These are phyloP conservation scores for Drosophila monieri DNA, from an alignment of 2,888 invertebrate species.

Conservation along the genomic window DNA sequence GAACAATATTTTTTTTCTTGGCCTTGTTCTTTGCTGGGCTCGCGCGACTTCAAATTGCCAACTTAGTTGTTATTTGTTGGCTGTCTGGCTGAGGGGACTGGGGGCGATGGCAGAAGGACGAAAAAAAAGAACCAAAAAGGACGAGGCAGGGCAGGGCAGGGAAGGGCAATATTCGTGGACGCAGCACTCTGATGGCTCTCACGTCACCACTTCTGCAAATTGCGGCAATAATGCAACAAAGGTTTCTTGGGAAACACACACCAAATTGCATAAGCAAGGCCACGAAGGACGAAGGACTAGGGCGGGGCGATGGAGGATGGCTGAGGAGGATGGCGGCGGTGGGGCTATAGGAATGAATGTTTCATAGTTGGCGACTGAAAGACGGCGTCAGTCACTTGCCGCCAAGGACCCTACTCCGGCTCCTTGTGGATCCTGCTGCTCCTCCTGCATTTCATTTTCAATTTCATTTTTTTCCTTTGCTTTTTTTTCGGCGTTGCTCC, in stretches of 20 bases:
- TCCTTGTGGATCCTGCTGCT: constrained; percentile 8
- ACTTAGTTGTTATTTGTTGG: constrained; percentile 76
- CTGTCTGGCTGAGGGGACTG: constrained; percentile 56
- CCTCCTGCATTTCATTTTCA: constrained; percentile 66
- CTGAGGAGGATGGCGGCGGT: neutral
- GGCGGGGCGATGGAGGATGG: too few relatives aligned
- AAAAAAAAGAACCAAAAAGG: neutral
- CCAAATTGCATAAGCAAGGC: constrained; percentile 72
- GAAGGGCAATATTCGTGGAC: constrained; percentile 69
- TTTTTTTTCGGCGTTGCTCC: neutral
- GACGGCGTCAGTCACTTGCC: constrained; percentile 66
- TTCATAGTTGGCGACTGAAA: constrained; percentile 53
- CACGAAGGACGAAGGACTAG: neutral
- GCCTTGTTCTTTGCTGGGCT: constrained; percentile 36
- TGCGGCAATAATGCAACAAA: constrained; percentile 77
- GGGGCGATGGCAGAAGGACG: constrained; percentile 4
- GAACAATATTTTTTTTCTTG: constrained; percentile 40
- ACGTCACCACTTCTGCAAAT: constrained; percentile 77
- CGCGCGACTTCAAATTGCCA: constrained; percentile 71
- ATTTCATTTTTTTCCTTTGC: constrained; percentile 32
- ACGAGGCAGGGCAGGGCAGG: constrained; percentile 12
- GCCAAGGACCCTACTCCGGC: constrained; percentile 15
- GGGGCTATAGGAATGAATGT: constrained; percentile 14
- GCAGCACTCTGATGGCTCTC: constrained; percentile 74
- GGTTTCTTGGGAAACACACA: constrained; percentile 76